These are phyloP conservation scores for Microcebus tavaratra DNA, from an alignment of 2,113 vertebrate species.

Conservation along the genomic window DNA sequence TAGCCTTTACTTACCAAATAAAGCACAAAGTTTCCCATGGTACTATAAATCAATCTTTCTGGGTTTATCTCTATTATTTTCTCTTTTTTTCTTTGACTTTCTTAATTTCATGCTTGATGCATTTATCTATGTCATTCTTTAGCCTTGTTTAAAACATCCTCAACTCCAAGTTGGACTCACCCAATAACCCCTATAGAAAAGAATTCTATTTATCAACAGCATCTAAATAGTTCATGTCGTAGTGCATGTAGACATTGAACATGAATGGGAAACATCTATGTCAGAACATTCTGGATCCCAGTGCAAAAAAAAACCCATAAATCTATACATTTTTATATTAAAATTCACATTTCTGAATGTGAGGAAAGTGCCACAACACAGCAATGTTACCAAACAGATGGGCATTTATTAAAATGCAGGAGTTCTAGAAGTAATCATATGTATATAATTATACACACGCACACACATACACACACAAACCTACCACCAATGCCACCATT, in stretches of 20 bases:
- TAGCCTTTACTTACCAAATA: neutral
- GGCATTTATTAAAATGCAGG: neutral
- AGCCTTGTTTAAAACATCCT: neutral
- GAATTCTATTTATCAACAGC: neutral
- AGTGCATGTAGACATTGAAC: neutral
- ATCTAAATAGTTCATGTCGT: neutral
- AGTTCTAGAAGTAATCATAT: neutral
- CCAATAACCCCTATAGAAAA: neutral
- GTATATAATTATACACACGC: neutral
- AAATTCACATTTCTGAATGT: neutral
- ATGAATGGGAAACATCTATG: neutral
- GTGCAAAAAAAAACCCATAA: neutral
- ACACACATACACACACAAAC: neutral
- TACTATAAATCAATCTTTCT: neutral
- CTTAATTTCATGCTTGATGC: neutral
- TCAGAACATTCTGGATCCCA: neutral
- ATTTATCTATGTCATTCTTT: neutral
- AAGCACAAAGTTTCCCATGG: neutral
- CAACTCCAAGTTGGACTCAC: neutral
- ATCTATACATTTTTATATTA: neutral
- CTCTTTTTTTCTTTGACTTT: neutral
- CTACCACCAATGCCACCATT: neutral
- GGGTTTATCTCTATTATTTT: neutral
- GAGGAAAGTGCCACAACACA: neutral
- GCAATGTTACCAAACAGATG: neutral